These are phyloP conservation scores for Dunckerocampus dactyliophorus DNA, from an alignment of 2,113 vertebrate species.

Conservation along the genomic window DNA sequence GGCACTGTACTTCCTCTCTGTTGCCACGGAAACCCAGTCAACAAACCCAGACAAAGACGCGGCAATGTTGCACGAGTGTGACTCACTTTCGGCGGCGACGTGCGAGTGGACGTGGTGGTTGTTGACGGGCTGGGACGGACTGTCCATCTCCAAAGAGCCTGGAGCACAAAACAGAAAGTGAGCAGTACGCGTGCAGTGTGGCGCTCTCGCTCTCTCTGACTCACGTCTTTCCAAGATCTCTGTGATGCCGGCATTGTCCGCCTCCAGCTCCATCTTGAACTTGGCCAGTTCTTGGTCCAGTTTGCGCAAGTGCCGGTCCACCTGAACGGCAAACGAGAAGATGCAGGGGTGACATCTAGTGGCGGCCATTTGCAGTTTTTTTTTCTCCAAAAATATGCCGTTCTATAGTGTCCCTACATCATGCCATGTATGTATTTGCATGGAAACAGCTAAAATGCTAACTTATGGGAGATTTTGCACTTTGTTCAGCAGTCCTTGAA, in stretches of 20 bases:
- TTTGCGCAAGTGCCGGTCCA: constrained; percentile 96
- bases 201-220: constrained; percentile 19
- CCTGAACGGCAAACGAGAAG: constrained; percentile 63
- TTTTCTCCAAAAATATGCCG: too few species aligned
- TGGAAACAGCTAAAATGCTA: background rate
- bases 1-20: constrained; percentile 94
- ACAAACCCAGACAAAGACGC: background rate
- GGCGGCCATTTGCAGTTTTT: too few species aligned
- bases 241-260: constrained; percentile 98
- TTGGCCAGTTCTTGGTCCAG: constrained; percentile 97
- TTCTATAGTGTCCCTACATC: too few species aligned
- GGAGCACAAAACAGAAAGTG: background rate
- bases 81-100: constrained; percentile 87
- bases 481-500: too few species aligned
- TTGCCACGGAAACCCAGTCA: background rate
- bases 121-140: constrained; percentile 94
- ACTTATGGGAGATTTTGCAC: background rate
- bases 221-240: constrained; percentile 96
- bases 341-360: background rate
- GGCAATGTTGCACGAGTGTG: fast-evolving
- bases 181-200: background rate
- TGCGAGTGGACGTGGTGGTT: constrained; percentile 97
- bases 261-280: constrained; percentile 99
- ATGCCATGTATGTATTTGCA: too few species aligned
- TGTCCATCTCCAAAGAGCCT: constrained; percentile 96